These are phyloP conservation scores for Aphelenchoides fujianensis DNA, from an alignment of 1,140 invertebrate species.

Conservation along the genomic window DNA sequence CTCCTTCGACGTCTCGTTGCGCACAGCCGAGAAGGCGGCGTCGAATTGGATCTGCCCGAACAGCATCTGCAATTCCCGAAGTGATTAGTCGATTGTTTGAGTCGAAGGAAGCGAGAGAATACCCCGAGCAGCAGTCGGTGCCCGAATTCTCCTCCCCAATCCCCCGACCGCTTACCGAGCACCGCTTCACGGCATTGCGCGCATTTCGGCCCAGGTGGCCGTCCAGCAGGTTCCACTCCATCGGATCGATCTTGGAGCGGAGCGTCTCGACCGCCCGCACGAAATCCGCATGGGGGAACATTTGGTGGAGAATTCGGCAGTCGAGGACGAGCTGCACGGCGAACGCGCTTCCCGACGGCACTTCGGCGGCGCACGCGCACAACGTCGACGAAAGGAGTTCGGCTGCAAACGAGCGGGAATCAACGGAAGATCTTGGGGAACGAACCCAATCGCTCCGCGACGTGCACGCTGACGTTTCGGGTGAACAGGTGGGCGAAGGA, in stretches of 20 bases:
- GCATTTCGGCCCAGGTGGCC: slow-evolving; percentile 39
- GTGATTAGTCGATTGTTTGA: background rate
- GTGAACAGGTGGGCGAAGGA: slow-evolving; percentile 50
- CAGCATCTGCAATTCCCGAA: slow-evolving; percentile 30
- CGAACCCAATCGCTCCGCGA: slow-evolving; percentile 34
- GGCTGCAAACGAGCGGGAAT: background rate
- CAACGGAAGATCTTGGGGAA: background rate
- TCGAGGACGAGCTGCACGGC: slow-evolving; percentile 41
- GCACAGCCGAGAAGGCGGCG: background rate
- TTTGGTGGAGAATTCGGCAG: slow-evolving; percentile 36
- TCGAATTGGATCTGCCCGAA: slow-evolving; percentile 30
- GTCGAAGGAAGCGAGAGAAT: background rate
- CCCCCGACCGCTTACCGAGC: slow-evolving; percentile 22
- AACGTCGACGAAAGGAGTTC: slow-evolving; percentile 21
- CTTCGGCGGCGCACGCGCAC: background rate
- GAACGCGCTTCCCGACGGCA: slow-evolving; percentile 6
- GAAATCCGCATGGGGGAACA: slow-evolving; percentile 44
- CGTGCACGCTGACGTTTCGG: slow-evolving; percentile 37
- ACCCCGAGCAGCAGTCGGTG: no score
- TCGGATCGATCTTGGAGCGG: slow-evolving; percentile 42
- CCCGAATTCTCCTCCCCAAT: background rate
- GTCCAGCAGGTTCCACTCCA: slow-evolving; percentile 35
- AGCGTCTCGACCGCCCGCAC: slow-evolving; percentile 32
- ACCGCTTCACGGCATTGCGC: slow-evolving; percentile 17
- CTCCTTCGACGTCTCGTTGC: background rate